Conservation (phyloP, 2,888 invertebrate species). For the Margaritifera margaritifera region DNA sequence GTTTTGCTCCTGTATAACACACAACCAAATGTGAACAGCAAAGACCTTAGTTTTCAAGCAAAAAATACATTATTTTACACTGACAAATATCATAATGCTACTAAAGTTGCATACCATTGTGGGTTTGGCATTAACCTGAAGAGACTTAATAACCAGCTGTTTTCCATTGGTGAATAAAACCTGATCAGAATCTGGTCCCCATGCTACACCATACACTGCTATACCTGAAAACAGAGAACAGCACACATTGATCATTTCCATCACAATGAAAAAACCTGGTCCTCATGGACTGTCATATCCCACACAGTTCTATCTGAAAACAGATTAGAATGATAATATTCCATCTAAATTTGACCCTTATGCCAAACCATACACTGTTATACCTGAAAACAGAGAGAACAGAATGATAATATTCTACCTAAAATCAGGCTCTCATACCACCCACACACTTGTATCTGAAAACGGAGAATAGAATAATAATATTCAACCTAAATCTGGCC, state of each 20-base stretch:
- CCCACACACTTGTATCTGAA: too few species aligned
- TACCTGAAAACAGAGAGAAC: too few species aligned
- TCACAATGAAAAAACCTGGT: too few species aligned
- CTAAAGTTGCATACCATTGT: constrained; percentile 70
- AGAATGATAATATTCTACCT: too few species aligned
- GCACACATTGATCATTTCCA: constrained; percentile 3
- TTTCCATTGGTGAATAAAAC: constrained; percentile 77
- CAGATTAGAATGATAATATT: constrained; percentile 54
- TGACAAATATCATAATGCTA: not conserved
- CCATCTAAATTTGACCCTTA: constrained; percentile 79
- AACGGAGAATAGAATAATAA: too few species aligned
- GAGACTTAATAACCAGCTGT: constrained; percentile 77
- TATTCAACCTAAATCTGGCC: too few species aligned
- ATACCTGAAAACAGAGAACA: constrained; percentile 65
- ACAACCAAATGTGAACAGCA: not conserved
- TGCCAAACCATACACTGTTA: constrained; percentile 84
- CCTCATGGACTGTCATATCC: constrained; percentile 86
- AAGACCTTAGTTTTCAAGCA: not conserved
- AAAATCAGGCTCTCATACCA: too few species aligned
- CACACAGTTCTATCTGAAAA: constrained; percentile 78
- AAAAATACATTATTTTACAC: not conserved
- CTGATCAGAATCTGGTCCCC: constrained; percentile 78
- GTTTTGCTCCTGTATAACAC: too few species aligned
- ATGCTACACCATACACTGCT: constrained; percentile 85
- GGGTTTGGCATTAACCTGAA: constrained; percentile 76